These are phyloP conservation scores for Cryptus armator DNA, from an alignment of 2,888 invertebrate genomes.

Conservation along the genomic window DNA sequence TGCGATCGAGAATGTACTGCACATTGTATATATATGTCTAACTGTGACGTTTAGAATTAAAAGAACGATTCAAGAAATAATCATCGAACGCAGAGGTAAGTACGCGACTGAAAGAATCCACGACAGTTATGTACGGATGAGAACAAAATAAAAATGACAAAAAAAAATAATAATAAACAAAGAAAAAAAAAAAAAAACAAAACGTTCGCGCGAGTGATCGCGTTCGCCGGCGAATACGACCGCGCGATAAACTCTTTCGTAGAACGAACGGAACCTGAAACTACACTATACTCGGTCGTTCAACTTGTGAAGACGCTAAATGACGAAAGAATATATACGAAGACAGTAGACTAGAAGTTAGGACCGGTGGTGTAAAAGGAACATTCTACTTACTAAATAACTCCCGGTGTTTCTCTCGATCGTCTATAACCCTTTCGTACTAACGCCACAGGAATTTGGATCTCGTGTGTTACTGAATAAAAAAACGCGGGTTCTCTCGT, in stretches of 20 bases:
- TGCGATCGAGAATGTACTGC: constrained; percentile 75
- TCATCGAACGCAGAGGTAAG: background rate
- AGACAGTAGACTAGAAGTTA: background rate
- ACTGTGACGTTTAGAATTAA: background rate
- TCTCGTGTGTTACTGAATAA: too few relatives aligned
- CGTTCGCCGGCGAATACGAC: constrained; percentile 24
- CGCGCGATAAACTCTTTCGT: constrained; percentile 55
- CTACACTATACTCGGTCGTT: constrained; percentile 58
- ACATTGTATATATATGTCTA: constrained; percentile 5
- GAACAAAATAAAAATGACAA: constrained; percentile 7
- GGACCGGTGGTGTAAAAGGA: background rate
- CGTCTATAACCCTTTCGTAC: too few relatives aligned
- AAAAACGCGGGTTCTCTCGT: background rate
- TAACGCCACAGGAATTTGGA: too few relatives aligned
- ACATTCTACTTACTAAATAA: background rate
- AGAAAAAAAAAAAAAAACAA: constrained; percentile 35
- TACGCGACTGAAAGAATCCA: background rate
- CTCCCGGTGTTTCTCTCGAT: background rate
- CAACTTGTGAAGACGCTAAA: constrained; percentile 55
- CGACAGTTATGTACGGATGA: background rate
- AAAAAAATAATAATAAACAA: background rate
- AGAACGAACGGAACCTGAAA: constrained; percentile 59
- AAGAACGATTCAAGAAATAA: background rate
- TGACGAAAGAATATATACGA: constrained; percentile 6
- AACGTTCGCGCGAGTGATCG: background rate